Conservation (phyloP, 2,888 invertebrate genomes). For the Dicyrtoma fusca region DNA sequence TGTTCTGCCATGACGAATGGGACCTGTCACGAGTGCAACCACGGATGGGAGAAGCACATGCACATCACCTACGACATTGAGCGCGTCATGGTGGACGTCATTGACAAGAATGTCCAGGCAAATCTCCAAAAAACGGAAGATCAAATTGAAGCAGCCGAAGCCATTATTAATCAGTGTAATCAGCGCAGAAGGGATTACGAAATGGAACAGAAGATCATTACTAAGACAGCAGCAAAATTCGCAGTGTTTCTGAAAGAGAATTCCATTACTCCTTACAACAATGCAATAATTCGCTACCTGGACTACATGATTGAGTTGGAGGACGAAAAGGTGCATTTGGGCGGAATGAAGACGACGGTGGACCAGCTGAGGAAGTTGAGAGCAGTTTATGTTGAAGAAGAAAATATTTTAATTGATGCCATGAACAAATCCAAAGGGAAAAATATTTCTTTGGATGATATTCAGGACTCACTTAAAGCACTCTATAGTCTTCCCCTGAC, state of each 20-base stretch:
- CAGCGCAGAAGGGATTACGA: constrained; percentile 18
- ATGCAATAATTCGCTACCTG: constrained; percentile 40
- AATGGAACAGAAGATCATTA: constrained; percentile 33
- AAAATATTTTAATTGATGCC: too few species aligned
- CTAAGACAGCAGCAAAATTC: constrained; percentile 23
- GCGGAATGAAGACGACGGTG: background rate
- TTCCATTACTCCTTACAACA: constrained; percentile 46
- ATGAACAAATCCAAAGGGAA: too few species aligned
- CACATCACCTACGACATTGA: constrained; percentile 42
- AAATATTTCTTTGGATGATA: too few species aligned
- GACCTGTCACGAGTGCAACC: constrained; percentile 3
- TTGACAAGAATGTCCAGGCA: constrained; percentile 12
- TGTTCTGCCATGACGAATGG: constrained; percentile 13
- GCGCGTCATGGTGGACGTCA: constrained; percentile 15
- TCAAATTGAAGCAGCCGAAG: constrained; percentile 8
- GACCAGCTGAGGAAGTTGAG: background rate
- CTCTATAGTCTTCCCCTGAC: too few species aligned
- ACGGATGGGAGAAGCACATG: constrained; percentile 37
- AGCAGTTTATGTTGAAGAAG: background rate
- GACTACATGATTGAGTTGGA: constrained; percentile 40
- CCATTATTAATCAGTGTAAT: constrained; percentile 3
- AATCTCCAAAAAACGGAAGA: constrained; percentile 6
- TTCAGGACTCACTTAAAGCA: too few species aligned
- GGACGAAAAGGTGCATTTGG: constrained; percentile 4
- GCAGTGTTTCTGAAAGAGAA: constrained; percentile 40